Conservation (phyloP, 2,888 invertebrate species). For the Ypsolopha scabrella region DNA sequence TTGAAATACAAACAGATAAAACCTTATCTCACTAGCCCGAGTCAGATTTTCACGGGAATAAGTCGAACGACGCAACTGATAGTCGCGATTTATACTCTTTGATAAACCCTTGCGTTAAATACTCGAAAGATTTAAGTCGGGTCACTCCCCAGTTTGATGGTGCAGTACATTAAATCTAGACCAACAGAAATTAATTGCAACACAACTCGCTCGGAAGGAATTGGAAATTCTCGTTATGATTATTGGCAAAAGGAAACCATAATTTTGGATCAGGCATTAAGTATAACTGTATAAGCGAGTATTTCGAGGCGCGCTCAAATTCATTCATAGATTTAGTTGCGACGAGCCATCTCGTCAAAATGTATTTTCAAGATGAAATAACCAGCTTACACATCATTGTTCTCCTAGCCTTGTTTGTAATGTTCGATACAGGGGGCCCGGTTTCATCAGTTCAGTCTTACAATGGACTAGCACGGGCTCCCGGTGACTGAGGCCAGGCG, state of each 20-base stretch:
- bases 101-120: background rate
- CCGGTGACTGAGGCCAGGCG: conserved; percentile 18
- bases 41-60: background rate
- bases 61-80: background rate
- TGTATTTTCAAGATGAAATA: background rate
- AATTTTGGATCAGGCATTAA: too few species aligned
- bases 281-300: too few species aligned
- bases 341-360: background rate
- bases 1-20: background rate
- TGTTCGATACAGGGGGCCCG: conserved; percentile 9
- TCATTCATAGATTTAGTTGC: background rate
- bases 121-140: too few species aligned
- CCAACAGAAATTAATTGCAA: too few species aligned
- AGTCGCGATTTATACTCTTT: conserved; percentile 1
- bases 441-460: conserved; percentile 32
- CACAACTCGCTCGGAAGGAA: too few species aligned
- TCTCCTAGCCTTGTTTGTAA: conserved; percentile 4
- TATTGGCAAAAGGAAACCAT: too few species aligned
- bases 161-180: too few species aligned
- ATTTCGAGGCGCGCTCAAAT: too few species aligned
- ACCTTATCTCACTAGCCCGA: background rate
- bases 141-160: too few species aligned
- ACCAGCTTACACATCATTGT: conserved; percentile 2
- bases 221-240: too few species aligned
- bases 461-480: conserved; percentile 30